Conservation (phyloP, 2,888 invertebrate genomes). For the Blastobasis lacticolella region DNA sequence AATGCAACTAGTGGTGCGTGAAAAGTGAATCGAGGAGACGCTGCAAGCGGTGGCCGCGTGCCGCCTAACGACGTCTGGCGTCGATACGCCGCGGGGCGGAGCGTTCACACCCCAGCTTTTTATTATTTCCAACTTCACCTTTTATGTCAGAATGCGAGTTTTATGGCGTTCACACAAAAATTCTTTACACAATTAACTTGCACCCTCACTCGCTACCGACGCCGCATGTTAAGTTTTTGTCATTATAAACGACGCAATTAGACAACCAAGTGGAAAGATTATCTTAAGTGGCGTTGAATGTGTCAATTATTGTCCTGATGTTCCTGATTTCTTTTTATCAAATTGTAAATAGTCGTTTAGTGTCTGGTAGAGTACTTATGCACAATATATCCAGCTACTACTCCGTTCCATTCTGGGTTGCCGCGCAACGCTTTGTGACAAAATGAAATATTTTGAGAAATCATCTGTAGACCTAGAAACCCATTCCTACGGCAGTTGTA, state of each 20-base stretch:
- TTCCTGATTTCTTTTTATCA: too few species aligned
- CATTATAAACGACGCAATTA: conserved; percentile 52
- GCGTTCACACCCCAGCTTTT: conserved; percentile 42
- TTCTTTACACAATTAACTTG: conserved; percentile 62
- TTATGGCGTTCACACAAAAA: conserved; percentile 62
- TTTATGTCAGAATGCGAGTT: conserved; percentile 59
- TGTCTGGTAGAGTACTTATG: too few species aligned
- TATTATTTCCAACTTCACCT: conserved; percentile 60
- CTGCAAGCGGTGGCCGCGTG: conserved; percentile 22
- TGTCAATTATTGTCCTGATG: conserved; percentile 13
- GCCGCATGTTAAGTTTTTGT: conserved; percentile 44
- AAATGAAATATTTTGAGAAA: too few species aligned
- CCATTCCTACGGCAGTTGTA: too few species aligned
- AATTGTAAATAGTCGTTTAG: too few species aligned
- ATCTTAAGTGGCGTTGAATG: conserved; percentile 25
- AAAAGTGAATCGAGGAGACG: conserved; percentile 27
- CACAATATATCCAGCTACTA: too few species aligned
- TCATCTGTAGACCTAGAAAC: too few species aligned
- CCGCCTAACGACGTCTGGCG: conserved; percentile 37
- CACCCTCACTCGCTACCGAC: conserved; percentile 42
- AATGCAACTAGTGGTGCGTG: conserved; percentile 29
- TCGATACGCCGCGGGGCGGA: conserved; percentile 33
- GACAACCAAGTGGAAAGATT: conserved; percentile 37
- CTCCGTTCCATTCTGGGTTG: too few species aligned
- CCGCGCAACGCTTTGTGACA: too few species aligned